Base-by-base conservation (phyloP, 2,888 invertebrate genomes). In the Pterostichus niger region DNA sequence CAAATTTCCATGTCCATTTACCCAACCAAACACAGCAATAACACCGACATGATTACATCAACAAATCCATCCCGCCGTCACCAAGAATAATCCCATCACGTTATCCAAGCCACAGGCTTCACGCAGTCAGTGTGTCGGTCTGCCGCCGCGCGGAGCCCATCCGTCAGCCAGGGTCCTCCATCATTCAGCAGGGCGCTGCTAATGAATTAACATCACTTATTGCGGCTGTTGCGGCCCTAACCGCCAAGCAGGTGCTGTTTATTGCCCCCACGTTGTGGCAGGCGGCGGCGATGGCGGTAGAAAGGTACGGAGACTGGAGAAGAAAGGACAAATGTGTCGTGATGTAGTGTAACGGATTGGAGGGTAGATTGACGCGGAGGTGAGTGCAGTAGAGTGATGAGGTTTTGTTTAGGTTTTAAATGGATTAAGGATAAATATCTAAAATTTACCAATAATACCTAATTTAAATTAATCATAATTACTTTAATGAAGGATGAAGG, bases 191-290 rank as follows among this genome's bases (percentile, higher is more conserved):
- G 40, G 76, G 46, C 49, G 17, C 31, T 59, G 78, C 78, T 78
- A 78, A 78, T 78, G 78, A 78, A 78, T 78, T 78, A 78, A 78
- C 78, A 78, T 59, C 78, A 78, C 78, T 78, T 78, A 78, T 59
- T 59, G 44, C 61, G 59, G 59, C 52, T 54, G 54, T 54, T 54
- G 35, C 31, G 54, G 31, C 40, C 35, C 76, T 76, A 76, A 76
- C 52, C 54, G 49, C 59, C 56, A 78, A 35, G 10, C 78, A 78
- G 78, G 46, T 78, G 59, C 59, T 33, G 61, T 59, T 78, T 78
- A 78, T 78, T 61, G 61, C 59, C 44, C 7, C n/a, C 5, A n/a
- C 49, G 49, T 11, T 13, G 11, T 10, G 49, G 6, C 11, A n/a
- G 49, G 49, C 11, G 49, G 40, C 11, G 13, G 6, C 31, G 31